Evolutionary conservation across 2,888 invertebrate genomes (phyloP).

Genomic region (Linyphia triangularis): DNA sequence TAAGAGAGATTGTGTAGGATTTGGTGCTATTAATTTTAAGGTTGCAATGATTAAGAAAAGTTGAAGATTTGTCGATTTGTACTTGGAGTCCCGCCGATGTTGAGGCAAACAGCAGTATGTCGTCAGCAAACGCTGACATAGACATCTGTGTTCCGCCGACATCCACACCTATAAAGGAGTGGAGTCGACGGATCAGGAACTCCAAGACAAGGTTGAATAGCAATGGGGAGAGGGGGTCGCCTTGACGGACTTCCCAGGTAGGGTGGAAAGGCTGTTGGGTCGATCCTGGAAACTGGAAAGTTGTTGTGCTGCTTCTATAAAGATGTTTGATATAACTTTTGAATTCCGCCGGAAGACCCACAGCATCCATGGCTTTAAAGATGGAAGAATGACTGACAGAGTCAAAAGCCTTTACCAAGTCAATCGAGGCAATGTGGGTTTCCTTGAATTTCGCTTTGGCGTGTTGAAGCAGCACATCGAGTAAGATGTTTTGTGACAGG

Average conservation of each 20-base stretch:
- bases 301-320: not conserved
- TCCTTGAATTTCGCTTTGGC: not conserved
- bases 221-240: not conserved
- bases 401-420: constrained; percentile 10
- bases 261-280: not conserved
- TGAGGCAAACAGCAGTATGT: not conserved
- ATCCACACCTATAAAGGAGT: not conserved
- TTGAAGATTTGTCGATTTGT: not conserved
- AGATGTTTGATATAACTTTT: not conserved
- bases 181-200: not conserved
- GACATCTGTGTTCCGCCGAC: not conserved
- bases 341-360: not conserved
- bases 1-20: not conserved
- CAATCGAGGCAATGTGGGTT: not conserved
- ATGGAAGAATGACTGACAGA: not conserved
- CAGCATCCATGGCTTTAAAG: not conserved
- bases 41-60: not conserved
- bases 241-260: not conserved
- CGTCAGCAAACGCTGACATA: not conserved
- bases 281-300: not conserved
- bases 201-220: not conserved
- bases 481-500: no score
- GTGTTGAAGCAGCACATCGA: not conserved
- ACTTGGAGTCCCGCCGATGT: not conserved
- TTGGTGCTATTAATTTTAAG: not conserved